Evolutionary conservation across 2,888 invertebrate genomes (phyloP).

Genomic region (Diloba caeruleocephala): DNA sequence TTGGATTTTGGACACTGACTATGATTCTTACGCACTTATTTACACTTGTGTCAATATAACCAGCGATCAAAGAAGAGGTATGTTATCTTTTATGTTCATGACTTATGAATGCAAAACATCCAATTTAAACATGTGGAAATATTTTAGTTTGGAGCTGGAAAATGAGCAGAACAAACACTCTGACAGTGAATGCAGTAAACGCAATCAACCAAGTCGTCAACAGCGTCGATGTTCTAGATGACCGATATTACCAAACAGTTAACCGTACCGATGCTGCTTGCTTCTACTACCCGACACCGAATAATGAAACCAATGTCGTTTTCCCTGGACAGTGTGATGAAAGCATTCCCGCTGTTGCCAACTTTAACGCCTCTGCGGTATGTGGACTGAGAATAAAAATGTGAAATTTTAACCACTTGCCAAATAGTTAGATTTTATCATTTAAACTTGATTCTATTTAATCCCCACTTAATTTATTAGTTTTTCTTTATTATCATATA

Average conservation of each 20-base stretch:
- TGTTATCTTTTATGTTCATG: not conserved
- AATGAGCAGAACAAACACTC: conserved; percentile 63
- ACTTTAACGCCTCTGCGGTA: conserved; percentile 66
- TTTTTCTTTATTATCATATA: too few species aligned
- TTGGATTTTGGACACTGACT: conserved; percentile 91
- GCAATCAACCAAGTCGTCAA: conserved; percentile 62
- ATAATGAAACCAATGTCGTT: conserved; percentile 54
- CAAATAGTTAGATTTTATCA: too few species aligned
- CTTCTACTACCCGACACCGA: conserved; percentile 69
- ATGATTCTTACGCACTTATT: conserved; percentile 89
- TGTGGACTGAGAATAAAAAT: too few species aligned
- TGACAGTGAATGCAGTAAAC: conserved; percentile 52
- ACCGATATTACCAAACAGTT: conserved; percentile 63
- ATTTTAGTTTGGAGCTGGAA: conserved; percentile 79
- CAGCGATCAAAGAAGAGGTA: conserved; percentile 68
- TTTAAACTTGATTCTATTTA: too few species aligned
- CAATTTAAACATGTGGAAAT: too few species aligned
- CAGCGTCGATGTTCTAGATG: conserved; percentile 62
- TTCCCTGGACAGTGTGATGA: conserved; percentile 72
- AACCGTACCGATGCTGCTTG: conserved; percentile 65
- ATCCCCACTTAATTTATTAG: too few species aligned
- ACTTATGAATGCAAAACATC: too few species aligned
- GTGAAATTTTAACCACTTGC: too few species aligned
- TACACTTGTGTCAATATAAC: conserved; percentile 88
- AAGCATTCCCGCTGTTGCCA: conserved; percentile 61